Conservation (phyloP, 2,113 vertebrate species). For the Strix aluco region DNA sequence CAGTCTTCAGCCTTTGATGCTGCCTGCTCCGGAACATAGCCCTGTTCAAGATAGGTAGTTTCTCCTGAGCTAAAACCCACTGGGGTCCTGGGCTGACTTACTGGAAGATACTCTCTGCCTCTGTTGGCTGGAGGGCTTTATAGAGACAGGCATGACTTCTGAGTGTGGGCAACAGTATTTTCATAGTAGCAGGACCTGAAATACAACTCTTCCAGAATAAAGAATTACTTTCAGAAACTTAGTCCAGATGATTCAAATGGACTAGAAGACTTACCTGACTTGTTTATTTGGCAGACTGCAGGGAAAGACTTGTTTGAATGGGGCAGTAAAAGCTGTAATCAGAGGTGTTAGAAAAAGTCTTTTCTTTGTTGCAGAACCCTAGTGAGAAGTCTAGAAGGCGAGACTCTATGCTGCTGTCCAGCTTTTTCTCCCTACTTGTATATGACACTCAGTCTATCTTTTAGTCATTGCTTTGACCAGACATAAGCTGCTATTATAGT, state of each 20-base stretch:
- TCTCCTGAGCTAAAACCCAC: neutral
- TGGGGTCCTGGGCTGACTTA: neutral
- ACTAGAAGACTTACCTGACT: neutral
- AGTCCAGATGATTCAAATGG: neutral
- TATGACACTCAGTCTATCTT: neutral
- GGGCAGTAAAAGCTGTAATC: neutral
- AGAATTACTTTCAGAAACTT: constrained; percentile 9
- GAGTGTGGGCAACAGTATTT: neutral
- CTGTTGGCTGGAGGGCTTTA: neutral
- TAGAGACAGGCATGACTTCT: neutral
- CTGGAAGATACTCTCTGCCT: neutral
- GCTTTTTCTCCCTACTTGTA: neutral
- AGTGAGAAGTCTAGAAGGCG: neutral
- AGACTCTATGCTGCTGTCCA: neutral
- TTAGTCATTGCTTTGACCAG: neutral
- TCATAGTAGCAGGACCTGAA: constrained; percentile 18
- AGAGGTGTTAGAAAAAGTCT: neutral
- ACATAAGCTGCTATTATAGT: neutral
- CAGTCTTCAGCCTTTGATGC: rapidly evolving
- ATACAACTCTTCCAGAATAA: neutral
- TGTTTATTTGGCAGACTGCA: constrained; percentile 5
- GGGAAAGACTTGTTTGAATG: neutral
- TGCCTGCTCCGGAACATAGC: neutral
- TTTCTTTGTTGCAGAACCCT: neutral
- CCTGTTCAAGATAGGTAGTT: neutral